Evolutionary conservation across 2,888 invertebrate species (phyloP).

Genomic region (Clitarchus hookeri): DNA sequence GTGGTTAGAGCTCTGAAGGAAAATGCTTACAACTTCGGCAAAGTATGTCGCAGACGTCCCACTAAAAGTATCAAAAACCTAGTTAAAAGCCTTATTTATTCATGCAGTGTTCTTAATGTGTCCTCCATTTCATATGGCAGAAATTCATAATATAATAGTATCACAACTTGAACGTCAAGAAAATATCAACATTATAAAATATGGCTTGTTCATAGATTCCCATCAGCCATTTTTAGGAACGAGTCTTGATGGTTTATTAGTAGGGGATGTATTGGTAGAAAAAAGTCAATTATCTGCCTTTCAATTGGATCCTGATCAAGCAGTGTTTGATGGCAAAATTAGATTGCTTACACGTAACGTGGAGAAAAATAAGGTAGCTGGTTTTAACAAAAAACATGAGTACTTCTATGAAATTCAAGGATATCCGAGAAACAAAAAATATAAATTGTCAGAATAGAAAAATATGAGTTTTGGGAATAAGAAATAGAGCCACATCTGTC

Average conservation of each 20-base stretch:
- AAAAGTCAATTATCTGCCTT: constrained; percentile 34
- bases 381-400: not conserved
- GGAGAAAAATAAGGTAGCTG: not conserved
- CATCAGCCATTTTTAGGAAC: constrained; percentile 41
- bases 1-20: not conserved
- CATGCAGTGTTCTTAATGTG: not conserved
- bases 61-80: not conserved
- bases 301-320: constrained; percentile 33
- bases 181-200: constrained; percentile 37
- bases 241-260: constrained; percentile 44
- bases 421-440: constrained; percentile 8
- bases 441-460: constrained; percentile 16
- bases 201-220: constrained; percentile 44
- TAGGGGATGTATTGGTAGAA: constrained; percentile 43
- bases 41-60: not conserved
- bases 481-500: not conserved
- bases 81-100: constrained; percentile 5
- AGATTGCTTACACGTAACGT: not conserved
- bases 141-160: constrained; percentile 39
- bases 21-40: constrained; percentile 12
- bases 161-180: constrained; percentile 36
- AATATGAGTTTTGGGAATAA: not conserved
- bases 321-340: constrained; percentile 31
- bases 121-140: constrained; percentile 39
- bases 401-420: constrained; percentile 31